These are phyloP conservation scores for Spinibarbus caldwelli DNA, from an alignment of 2,797 vertebrate genomes.

Conservation along the genomic window DNA sequence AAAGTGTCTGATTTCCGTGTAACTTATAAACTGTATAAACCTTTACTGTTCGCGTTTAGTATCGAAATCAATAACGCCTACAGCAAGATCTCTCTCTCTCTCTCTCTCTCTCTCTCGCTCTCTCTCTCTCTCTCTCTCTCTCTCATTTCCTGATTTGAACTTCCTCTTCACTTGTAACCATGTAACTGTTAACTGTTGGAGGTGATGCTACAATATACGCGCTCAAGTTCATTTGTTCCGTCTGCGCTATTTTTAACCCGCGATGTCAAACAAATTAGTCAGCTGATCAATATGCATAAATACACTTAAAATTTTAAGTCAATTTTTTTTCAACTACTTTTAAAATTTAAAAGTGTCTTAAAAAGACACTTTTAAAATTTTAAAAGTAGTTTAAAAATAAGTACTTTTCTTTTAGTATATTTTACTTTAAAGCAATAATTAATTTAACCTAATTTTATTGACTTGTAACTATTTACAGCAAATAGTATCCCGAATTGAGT, in stretches of 20 bases:
- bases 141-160: constrained; percentile 25
- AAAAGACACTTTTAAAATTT: too few relatives aligned
- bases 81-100: neutral
- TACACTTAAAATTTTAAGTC: too few relatives aligned
- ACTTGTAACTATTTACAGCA: neutral
- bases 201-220: neutral
- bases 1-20: neutral
- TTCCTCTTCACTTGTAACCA: constrained; percentile 4
- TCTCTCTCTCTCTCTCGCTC: constrained; percentile 2
- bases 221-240: neutral
- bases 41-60: neutral
- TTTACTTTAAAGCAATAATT: too few relatives aligned
- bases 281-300: neutral
- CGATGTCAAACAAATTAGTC: neutral
- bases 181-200: neutral
- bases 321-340: too few relatives aligned
- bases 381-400: too few relatives aligned
- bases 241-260: neutral
- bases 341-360: too few relatives aligned
- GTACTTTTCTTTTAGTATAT: neutral
- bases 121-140: constrained; percentile 14
- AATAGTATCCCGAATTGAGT: neutral
- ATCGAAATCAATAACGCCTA: neutral
- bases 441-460: neutral
- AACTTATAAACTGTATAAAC: neutral